Percentiles rank a stretch among this genome's conserved stretches.
Conservation (phyloP, 1,140 invertebrate genomes). For the Drosophila serrata region DNA sequence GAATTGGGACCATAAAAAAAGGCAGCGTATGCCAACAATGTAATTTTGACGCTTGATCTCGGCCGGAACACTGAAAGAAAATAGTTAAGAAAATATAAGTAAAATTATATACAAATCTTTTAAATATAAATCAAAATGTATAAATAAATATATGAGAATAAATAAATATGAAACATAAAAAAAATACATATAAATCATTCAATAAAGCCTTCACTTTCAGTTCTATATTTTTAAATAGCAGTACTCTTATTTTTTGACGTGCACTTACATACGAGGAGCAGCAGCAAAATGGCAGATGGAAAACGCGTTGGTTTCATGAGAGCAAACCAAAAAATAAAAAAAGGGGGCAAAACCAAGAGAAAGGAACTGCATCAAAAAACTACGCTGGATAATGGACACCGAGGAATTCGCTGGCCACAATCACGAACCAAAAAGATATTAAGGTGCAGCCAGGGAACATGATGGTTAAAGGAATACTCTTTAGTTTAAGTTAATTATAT, state of each 20-base stretch:
- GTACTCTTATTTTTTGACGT: background rate
- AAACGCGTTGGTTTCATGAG: constrained; percentile 28
- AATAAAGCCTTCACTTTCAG: background rate
- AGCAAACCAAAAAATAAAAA: constrained; percentile 9
- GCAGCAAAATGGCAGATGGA: constrained; percentile 37
- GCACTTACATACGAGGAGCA: background rate
- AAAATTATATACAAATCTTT: background rate
- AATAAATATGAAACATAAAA: background rate
- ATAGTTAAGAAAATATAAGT: background rate
- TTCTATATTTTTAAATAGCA: no score
- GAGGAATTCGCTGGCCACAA: constrained; percentile 53
- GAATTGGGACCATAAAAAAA: constrained; percentile 24
- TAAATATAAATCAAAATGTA: background rate
- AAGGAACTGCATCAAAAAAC: constrained; percentile 30
- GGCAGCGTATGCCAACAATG: constrained; percentile 80
- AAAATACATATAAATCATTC: no score
- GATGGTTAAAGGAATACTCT: background rate
- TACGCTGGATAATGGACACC: constrained; percentile 66
- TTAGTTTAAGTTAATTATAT: background rate
- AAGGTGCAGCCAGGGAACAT: constrained; percentile 1
- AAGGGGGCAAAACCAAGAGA: background rate
- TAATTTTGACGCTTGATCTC: constrained; percentile 83
- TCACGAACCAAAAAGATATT: constrained; percentile 20
- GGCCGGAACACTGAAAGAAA: constrained; percentile 5
- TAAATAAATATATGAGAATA: background rate